Evolutionary conservation across 1,140 invertebrate species (phyloP).

Genomic region (Tetragnatha versicolor): DNA sequence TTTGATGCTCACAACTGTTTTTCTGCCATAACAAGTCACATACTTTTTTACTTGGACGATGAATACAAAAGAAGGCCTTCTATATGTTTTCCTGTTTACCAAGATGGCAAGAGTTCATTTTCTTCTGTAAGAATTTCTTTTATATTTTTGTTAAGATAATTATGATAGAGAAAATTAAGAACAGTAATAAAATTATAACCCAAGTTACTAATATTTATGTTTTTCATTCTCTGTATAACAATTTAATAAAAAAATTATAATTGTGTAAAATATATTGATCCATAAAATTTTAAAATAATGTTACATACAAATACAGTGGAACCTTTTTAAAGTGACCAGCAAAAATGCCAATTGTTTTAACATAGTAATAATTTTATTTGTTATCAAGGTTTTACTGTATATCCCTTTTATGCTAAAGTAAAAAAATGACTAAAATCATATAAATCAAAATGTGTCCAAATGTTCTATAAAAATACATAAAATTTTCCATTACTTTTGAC

Average conservation of each 20-base stretch:
- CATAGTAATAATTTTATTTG: too few relatives aligned
- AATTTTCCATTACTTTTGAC: too few relatives aligned
- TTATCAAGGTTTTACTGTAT: too few relatives aligned
- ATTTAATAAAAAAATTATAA: background rate
- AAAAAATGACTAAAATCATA: too few relatives aligned
- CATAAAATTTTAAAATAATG: background rate
- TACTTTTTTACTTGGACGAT: conserved; percentile 42
- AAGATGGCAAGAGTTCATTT: background rate
- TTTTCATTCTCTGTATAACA: background rate
- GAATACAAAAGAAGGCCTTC: conserved; percentile 26
- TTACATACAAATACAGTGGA: too few relatives aligned
- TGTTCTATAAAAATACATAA: too few relatives aligned
- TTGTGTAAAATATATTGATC: background rate
- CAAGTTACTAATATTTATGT: too few relatives aligned
- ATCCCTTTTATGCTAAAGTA: too few relatives aligned
- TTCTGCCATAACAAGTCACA: conserved; percentile 15
- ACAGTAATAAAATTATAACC: too few relatives aligned
- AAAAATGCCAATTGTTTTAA: too few relatives aligned
- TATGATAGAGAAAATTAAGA: background rate
- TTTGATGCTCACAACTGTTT: conserved; percentile 43
- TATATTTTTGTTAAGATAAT: background rate
- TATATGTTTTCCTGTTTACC: conserved; percentile 40
- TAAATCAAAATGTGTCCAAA: too few relatives aligned
- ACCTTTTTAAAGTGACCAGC: too few relatives aligned
- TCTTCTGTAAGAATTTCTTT: background rate